A percentile compares a stretch with the other conserved stretches of the same genome.
Evolutionary conservation across 2,888 invertebrate species (phyloP).

Genomic region (Cantharis rustica): DNA sequence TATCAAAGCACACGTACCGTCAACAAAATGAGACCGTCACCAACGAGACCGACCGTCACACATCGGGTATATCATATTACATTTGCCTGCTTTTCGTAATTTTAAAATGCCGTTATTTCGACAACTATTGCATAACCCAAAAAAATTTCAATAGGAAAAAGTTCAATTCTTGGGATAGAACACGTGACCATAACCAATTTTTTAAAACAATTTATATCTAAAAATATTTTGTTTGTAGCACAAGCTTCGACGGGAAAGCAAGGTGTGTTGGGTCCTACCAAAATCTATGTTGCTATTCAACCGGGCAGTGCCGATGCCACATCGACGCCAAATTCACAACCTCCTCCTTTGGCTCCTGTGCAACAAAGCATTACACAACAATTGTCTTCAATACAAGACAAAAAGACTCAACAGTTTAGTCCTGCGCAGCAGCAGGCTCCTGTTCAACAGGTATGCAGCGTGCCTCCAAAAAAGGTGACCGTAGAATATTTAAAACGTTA

Average conservation of each 20-base stretch:
- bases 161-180: no score
- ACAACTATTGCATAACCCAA: no score
- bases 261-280: slow-evolving; percentile 82
- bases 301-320: slow-evolving; percentile 60
- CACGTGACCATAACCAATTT: no score
- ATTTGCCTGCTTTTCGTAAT: no score
- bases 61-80: no score
- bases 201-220: no score
- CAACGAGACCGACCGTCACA: no score
- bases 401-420: slow-evolving; percentile 5
- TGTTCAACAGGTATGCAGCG: slow-evolving; percentile 53
- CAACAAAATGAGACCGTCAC: no score
- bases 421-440: slow-evolving; percentile 5
- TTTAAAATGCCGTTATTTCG: no score
- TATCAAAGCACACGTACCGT: no score
- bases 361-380: slow-evolving; percentile 42
- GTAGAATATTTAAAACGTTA: slow-evolving; percentile 49
- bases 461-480: slow-evolving; percentile 46
- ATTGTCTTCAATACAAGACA: background rate
- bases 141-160: no score
- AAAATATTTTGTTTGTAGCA: slow-evolving; percentile 59
- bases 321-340: slow-evolving; percentile 51
- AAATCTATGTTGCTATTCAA: slow-evolving; percentile 84
- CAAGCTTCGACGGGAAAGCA: slow-evolving; percentile 87
- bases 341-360: slow-evolving; percentile 61